phyloP scores from a whole-genome alignment of 2,888 invertebrate species.

The Hedychridium roseum region DNA sequence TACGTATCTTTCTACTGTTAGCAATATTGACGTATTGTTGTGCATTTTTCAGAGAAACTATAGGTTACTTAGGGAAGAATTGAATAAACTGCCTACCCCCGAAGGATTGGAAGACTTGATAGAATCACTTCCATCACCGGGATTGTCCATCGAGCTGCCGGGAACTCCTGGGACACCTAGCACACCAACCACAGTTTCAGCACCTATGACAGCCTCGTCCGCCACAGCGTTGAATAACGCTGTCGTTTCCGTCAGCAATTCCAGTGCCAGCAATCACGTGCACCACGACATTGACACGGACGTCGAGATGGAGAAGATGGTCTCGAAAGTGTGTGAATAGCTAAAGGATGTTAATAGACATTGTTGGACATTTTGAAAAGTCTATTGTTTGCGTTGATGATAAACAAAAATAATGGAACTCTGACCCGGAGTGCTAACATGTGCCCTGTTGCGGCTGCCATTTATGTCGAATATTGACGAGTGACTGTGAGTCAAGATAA shows the following conservation, averaged over 20 bases:
- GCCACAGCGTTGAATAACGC: conserved; percentile 41
- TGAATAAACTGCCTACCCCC: conserved; percentile 83
- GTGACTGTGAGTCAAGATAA: conserved; percentile 10
- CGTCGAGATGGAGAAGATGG: conserved; percentile 81
- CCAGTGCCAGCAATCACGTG: conserved; percentile 51
- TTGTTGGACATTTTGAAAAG: conserved; percentile 64
- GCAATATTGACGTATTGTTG: too few species aligned
- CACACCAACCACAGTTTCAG: conserved; percentile 49
- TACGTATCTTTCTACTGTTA: background rate
- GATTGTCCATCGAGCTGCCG: conserved; percentile 61
- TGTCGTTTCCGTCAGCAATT: conserved; percentile 39
- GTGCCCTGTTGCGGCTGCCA: conserved; percentile 18
- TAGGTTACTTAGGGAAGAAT: conserved; percentile 84
- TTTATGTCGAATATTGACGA: too few species aligned
- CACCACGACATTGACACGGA: conserved; percentile 70
- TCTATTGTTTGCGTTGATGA: conserved; percentile 58
- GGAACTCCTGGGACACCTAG: conserved; percentile 53
- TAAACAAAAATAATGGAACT: conserved; percentile 35
- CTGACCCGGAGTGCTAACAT: conserved; percentile 15
- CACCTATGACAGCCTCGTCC: conserved; percentile 37
- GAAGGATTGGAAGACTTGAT: conserved; percentile 77
- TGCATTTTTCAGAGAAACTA: conserved; percentile 74
- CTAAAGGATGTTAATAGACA: conserved; percentile 58
- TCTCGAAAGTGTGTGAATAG: conserved; percentile 74
- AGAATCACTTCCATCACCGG: conserved; percentile 65